Evolutionary conservation across 2,888 invertebrate species (phyloP), one percentile per base, ranked within the genome.

Genomic region (Drosophila emarginata): DNA sequence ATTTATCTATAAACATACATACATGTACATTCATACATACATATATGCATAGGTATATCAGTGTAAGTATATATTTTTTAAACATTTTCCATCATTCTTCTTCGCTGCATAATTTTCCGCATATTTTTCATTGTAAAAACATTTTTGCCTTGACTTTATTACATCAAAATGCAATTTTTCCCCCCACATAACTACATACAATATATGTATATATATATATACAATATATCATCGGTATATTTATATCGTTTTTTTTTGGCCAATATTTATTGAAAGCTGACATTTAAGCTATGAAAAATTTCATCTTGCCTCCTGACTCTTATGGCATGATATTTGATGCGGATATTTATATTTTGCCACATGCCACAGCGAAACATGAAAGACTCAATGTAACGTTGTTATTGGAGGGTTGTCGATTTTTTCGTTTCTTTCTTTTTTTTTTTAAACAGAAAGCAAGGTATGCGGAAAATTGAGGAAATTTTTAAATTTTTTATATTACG

Each of bases 241-340:
- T 32, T 50, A 59, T 52, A 58, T 52, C 37, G 26, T 37, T 9
- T 14, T 14, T 64, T 18, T 56, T 56, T 54, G 18, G 15, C 14
- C 53, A 40, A 56, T 64, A 65, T 65, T 59, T 65, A 65, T 64
- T 67, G 52, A 70, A 63, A 36, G 54, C 64, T 64, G 54, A 78
- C 80, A 53, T 67, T 79, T 69, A 79, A 81, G 60, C 62, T 72
- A 69, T 78, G 74, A 71, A 80, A 64, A 64, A 66, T 74, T 78
- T 74, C 64, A 71, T 58, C 58, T 32, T 70, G 66, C 74, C 65
- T 54, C 65, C 12, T 21, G 21, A 18, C 45, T 45, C 45, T 21
- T 7, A 12, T 21, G 45, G 45, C 7, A 73, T 63, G 14, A 52
- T 70, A 72, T 75, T 78, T 67, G 61, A 58, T 56, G 68, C 76